Percentiles rank a stretch among this genome's conserved stretches.
Conservation (phyloP, 2,113 vertebrate genomes). For the Mesocricetus auratus region DNA sequence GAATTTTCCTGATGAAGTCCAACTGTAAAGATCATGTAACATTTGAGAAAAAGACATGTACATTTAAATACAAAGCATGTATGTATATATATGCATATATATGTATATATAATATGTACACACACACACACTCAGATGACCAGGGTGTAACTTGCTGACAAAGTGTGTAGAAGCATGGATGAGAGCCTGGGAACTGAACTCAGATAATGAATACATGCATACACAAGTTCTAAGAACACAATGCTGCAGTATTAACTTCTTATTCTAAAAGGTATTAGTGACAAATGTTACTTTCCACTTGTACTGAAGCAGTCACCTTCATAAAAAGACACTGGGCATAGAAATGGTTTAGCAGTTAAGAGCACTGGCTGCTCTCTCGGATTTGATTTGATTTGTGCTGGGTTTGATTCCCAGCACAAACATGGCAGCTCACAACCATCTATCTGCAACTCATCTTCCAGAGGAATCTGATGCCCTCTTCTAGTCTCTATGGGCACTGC, state of each 20-base stretch:
- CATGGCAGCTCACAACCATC: neutral
- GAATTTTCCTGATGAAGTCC: neutral
- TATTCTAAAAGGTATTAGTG: slow-evolving; percentile 19
- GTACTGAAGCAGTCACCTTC: neutral
- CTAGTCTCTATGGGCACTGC: neutral
- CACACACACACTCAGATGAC: too few species aligned
- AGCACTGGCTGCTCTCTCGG: neutral
- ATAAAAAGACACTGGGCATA: neutral
- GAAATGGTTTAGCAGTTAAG: neutral
- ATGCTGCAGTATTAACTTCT: neutral
- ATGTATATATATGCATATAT: too few species aligned
- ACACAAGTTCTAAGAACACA: neutral
- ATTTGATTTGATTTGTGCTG: neutral
- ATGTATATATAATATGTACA: too few species aligned
- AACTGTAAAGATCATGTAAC: slow-evolving; percentile 43
- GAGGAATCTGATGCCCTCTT: neutral
- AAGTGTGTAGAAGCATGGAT: neutral
- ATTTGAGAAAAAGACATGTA: slow-evolving; percentile 13
- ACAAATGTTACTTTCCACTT: neutral
- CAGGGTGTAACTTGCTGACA: neutral
- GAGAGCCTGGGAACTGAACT: neutral
- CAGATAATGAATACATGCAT: neutral
- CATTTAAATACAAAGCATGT: neutral
- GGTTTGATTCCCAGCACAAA: neutral
- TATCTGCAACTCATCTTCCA: neutral